Base-by-base conservation (phyloP, 2,113 vertebrate species). In the Gallinago jamesoni region DNA sequence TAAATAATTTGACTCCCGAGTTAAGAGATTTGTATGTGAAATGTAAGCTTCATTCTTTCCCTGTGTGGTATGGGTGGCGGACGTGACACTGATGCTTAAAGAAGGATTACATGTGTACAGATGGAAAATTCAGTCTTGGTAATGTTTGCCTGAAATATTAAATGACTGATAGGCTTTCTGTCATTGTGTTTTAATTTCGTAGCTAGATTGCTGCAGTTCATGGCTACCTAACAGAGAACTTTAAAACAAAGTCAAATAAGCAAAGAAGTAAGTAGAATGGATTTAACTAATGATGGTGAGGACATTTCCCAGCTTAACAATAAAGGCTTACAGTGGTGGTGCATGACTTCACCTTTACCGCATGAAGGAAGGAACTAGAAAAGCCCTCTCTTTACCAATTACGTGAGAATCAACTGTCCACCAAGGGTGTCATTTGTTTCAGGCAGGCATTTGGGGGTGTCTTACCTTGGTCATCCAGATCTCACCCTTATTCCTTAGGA, bases 1-100 rank as follows among this genome's bases (percentile, higher is more conserved):
- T 94, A 96, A 97, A 96, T 69, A 23, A 35, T 89, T 77, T 70
- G 56, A 77, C 48, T 57, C 56, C 43, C 4, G 21, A 64, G 13
- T 55, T 89, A 45, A 59, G 41, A 83, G 77, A 43, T 84, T 81
- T 81, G 41, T 84, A 7, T 82, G 9, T 92, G 39, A 93, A 90
- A 69, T 28, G 8, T 37, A 41, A 55, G n/a, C 27, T 56, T 76
- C 35, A n/a, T 85, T 82, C 18, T 84, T 83, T 56, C 6, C 16
- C 19, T 57, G 19, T 31, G 31, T 63, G 30, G 4, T 56, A 14
- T 7, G 12, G 73, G 24, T 57, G 57, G 10, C 4, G 2, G 39
- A 70, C 14, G 47, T 48, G 57, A 35, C 28, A 7, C 24, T 43
- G 60, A 41, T 84, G 53, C 24, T 83, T 80, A 50, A 52, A 79